Conservation (phyloP, 2,113 vertebrate genomes). For the Brachyhypopomus occidentalis region DNA sequence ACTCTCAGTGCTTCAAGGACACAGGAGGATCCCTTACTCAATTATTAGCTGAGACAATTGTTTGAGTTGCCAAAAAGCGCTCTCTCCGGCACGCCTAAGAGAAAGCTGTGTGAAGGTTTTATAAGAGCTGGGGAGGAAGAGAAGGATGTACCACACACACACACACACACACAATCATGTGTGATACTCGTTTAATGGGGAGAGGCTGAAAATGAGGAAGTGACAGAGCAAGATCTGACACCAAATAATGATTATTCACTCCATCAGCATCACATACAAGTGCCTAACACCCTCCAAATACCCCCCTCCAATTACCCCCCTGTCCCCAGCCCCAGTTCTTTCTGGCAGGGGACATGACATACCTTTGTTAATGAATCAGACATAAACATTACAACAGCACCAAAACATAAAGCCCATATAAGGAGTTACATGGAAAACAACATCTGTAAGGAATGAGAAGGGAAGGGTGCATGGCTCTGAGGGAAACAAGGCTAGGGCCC, state of each 20-base stretch:
- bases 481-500: not conserved
- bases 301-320: too few species aligned
- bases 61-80: not conserved
- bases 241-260: not conserved
- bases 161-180: not conserved
- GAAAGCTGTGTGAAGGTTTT: not conserved
- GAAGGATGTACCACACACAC: not conserved
- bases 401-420: conserved; percentile 28
- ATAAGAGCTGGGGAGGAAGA: not conserved
- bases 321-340: not conserved
- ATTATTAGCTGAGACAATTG: not conserved
- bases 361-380: conserved; percentile 26
- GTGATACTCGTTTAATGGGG: not conserved
- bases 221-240: not conserved
- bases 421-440: conserved; percentile 16
- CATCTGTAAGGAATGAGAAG: conserved; percentile 38
- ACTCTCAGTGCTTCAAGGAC: not conserved
- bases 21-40: not conserved
- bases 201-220: too few species aligned
- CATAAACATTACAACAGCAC: conserved; percentile 19
- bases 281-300: too few species aligned
- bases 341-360: not conserved
- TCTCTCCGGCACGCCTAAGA: not conserved
- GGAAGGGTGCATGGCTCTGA: not conserved
- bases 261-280: not conserved